Evolutionary conservation across 2,113 vertebrate genomes (phyloP).

Genomic region (Phylloscopus trochiloides): DNA sequence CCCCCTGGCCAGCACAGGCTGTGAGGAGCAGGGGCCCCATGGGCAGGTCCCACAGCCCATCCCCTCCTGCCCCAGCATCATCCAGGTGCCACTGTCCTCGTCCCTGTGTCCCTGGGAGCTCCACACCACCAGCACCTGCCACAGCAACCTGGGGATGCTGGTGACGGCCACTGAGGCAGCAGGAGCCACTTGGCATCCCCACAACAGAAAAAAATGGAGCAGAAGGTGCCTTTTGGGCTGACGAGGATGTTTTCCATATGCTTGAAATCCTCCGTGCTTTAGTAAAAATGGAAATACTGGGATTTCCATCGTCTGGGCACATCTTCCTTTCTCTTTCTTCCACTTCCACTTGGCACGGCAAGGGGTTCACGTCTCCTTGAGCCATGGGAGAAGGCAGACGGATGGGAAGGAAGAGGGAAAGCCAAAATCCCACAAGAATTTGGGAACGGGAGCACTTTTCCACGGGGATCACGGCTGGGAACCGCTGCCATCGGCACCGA

Average conservation of each 20-base stretch:
- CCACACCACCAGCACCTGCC: background rate
- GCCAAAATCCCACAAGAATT: fast-evolving
- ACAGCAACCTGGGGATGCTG: fast-evolving
- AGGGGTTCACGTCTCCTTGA: background rate
- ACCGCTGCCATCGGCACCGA: fast-evolving
- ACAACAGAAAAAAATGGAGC: background rate
- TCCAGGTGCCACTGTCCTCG: fast-evolving
- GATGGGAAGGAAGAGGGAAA: background rate
- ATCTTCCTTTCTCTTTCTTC: background rate
- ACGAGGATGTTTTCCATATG: background rate
- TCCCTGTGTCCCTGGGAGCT: background rate
- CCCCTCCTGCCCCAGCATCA: background rate
- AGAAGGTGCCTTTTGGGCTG: background rate
- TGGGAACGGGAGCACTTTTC: background rate
- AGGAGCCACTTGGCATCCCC: background rate
- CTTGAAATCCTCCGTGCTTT: background rate
- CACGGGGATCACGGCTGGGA: fast-evolving
- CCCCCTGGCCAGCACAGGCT: background rate
- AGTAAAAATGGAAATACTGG: background rate
- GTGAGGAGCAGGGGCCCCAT: fast-evolving
- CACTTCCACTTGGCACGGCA: background rate
- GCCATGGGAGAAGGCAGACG: fast-evolving
- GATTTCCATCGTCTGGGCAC: background rate
- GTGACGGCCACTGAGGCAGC: background rate
- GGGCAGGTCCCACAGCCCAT: background rate